Percentiles rank a stretch among this genome's conserved stretches.
phyloP scores from a whole-genome alignment of 2,888 invertebrate genomes.

The Drosophila kuntzei region DNA sequence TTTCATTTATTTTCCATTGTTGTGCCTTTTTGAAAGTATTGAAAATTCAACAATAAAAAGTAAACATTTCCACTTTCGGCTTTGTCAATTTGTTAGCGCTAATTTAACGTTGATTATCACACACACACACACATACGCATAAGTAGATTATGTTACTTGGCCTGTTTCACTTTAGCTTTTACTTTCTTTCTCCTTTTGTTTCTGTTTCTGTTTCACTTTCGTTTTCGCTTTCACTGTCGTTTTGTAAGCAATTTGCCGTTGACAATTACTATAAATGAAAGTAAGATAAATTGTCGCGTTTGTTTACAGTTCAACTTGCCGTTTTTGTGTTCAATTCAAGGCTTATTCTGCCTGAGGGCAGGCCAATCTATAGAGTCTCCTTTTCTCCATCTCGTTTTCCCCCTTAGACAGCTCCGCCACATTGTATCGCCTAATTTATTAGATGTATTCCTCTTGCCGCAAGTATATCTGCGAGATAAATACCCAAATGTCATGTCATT shows the following conservation, averaged over 20 bases:
- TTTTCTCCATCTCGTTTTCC: neutral
- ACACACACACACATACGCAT: constrained; percentile 25
- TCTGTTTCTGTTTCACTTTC: no score
- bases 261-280: constrained; percentile 83
- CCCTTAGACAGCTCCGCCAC: neutral
- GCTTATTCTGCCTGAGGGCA: constrained; percentile 23
- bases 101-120: constrained; percentile 77
- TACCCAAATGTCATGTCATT: constrained; percentile 71
- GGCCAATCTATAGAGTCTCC: constrained; percentile 57
- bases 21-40: neutral
- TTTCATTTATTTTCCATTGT: constrained; percentile 8
- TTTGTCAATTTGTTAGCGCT: constrained; percentile 74
- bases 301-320: constrained; percentile 81
- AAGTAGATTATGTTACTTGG: constrained; percentile 47
- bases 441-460: constrained; percentile 57
- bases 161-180: constrained; percentile 43
- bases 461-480: constrained; percentile 74
- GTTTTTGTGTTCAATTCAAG: constrained; percentile 66
- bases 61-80: constrained; percentile 26
- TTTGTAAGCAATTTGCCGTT: constrained; percentile 75
- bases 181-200: constrained; percentile 26
- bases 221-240: constrained; percentile 49
- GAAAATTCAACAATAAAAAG: constrained; percentile 2
- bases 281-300: constrained; percentile 82
- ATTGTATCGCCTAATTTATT: constrained; percentile 71